Conservation (phyloP, 2,888 invertebrate species). For the Trichogramma dendrolimi region DNA sequence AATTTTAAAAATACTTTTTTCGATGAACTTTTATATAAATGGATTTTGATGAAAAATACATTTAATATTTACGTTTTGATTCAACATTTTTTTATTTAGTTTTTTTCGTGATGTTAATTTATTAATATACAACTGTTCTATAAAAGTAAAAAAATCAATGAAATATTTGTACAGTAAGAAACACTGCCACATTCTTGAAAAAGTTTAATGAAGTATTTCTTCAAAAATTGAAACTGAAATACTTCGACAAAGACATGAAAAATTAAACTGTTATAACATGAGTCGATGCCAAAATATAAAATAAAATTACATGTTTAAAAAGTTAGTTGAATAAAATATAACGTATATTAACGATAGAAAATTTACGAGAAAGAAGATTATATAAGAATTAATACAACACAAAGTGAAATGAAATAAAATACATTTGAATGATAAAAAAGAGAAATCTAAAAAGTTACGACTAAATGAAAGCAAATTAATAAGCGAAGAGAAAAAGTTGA, state of each 20-base stretch:
- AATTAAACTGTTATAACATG: constrained; percentile 37
- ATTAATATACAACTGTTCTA: too few species aligned
- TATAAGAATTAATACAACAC: constrained; percentile 30
- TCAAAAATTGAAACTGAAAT: not conserved
- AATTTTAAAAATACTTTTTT: too few species aligned
- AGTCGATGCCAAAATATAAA: constrained; percentile 52
- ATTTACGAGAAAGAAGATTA: constrained; percentile 40
- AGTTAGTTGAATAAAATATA: constrained; percentile 36
- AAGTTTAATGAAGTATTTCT: constrained; percentile 10
- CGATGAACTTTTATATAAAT: too few species aligned
- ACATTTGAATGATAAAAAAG: constrained; percentile 15
- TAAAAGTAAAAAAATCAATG: too few species aligned
- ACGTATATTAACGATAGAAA: constrained; percentile 42
- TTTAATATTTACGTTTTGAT: too few species aligned
- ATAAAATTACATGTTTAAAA: constrained; percentile 47
- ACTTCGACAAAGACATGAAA: too few species aligned
- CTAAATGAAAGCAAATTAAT: constrained; percentile 31
- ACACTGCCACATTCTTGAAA: not conserved
- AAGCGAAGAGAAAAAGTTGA: constrained; percentile 39
- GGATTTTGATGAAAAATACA: too few species aligned
- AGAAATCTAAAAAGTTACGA: constrained; percentile 34
- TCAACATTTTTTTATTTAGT: too few species aligned
- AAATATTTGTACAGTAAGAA: too few species aligned
- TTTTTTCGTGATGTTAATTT: too few species aligned
- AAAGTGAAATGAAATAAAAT: constrained; percentile 26